Conservation (phyloP, 2,888 invertebrate species). For the Monochamus alternatus region DNA sequence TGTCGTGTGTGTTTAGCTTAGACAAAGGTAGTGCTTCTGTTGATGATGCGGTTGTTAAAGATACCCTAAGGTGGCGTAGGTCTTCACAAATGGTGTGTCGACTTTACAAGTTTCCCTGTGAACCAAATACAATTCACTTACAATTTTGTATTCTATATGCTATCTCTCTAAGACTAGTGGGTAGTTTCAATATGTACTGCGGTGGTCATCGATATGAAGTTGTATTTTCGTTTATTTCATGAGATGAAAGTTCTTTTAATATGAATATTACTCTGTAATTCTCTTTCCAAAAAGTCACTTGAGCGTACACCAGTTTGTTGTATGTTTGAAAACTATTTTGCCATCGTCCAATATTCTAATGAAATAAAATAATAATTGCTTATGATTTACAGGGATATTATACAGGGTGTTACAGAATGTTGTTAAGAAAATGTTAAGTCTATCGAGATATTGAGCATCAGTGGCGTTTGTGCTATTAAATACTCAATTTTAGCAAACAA, state of each 20-base stretch:
- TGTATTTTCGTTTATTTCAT: slow-evolving; percentile 8
- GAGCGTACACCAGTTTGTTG: too few relatives aligned
- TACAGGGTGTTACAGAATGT: too few relatives aligned
- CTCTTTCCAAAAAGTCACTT: too few relatives aligned
- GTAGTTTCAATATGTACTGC: slow-evolving; percentile 31
- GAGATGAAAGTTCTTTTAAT: not conserved
- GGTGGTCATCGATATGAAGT: slow-evolving; percentile 41
- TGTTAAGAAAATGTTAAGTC: too few relatives aligned
- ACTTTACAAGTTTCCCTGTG: slow-evolving; percentile 89
- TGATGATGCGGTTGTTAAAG: slow-evolving; percentile 76
- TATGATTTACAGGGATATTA: too few relatives aligned
- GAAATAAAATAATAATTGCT: too few relatives aligned
- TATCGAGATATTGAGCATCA: too few relatives aligned
- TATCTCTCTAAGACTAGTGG: not conserved
- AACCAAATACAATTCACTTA: slow-evolving; percentile 67
- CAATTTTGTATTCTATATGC: slow-evolving; percentile 16
- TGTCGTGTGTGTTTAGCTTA: slow-evolving; percentile 33
- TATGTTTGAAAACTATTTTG: too few relatives aligned
- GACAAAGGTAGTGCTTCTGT: slow-evolving; percentile 32
- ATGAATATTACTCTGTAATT: too few relatives aligned
- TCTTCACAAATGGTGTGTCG: slow-evolving; percentile 94
- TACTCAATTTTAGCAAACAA: too few relatives aligned
- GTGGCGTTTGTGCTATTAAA: too few relatives aligned
- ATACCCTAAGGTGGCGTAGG: slow-evolving; percentile 94
- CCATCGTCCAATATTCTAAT: too few relatives aligned